Percentiles rank a stretch among this genome's conserved stretches.
phyloP scores from a whole-genome alignment of 1,140 invertebrate species.

The Delia radicum region DNA sequence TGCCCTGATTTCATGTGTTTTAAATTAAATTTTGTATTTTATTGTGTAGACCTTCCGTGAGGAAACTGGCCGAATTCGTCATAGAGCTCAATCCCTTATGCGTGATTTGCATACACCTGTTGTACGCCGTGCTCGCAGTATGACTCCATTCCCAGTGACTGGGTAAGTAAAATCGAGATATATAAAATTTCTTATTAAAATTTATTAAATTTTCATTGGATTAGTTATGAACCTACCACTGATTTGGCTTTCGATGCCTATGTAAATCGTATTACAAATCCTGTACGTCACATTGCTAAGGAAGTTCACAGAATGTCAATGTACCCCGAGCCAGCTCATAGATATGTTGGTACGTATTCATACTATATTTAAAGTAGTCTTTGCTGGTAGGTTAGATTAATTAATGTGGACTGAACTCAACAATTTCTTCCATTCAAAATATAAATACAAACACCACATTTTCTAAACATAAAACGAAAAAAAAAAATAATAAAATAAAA shows the following conservation, averaged over 20 bases:
- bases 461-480: background rate
- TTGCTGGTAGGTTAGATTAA: background rate
- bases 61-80: conserved; percentile 74
- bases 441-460: too few relatives aligned
- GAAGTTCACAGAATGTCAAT: conserved; percentile 50
- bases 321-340: conserved; percentile 45
- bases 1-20: too few relatives aligned
- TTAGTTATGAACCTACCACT: conserved; percentile 44
- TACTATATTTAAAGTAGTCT: background rate
- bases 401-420: background rate
- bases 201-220: conserved; percentile 27
- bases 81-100: conserved; percentile 71
- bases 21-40: too few relatives aligned
- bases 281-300: conserved; percentile 49
- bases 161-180: conserved; percentile 37
- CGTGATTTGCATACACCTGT: conserved; percentile 72
- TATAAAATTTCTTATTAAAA: background rate
- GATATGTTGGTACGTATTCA: conserved; percentile 54
- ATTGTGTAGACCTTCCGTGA: conserved; percentile 77
- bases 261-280: conserved; percentile 49
- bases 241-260: conserved; percentile 49
- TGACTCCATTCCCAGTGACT: conserved; percentile 57
- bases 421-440: background rate
- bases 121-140: conserved; percentile 65
- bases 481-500: background rate